These are phyloP conservation scores for Aphodius granarius DNA, from an alignment of 2,888 invertebrate genomes.

Conservation along the genomic window DNA sequence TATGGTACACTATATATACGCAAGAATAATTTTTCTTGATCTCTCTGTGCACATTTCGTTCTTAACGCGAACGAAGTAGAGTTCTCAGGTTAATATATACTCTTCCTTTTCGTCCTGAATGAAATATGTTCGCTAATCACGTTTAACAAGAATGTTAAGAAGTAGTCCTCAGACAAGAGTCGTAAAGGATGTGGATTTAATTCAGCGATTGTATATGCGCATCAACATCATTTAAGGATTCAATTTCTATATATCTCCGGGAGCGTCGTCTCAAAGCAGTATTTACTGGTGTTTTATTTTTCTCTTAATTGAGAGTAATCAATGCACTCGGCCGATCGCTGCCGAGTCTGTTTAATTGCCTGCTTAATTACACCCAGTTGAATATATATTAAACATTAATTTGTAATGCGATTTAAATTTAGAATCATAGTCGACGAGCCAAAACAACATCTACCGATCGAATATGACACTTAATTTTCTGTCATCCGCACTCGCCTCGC, in stretches of 20 bases:
- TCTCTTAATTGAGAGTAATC: conserved; percentile 10
- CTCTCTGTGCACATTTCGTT: too few relatives aligned
- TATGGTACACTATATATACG: too few relatives aligned
- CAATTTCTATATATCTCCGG: background rate
- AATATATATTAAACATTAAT: conserved; percentile 18
- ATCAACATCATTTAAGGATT: background rate
- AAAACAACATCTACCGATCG: background rate
- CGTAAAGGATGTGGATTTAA: background rate
- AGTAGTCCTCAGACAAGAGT: background rate
- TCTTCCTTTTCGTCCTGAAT: background rate
- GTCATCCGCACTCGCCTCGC: background rate
- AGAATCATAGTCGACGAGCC: background rate
- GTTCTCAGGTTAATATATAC: too few relatives aligned
- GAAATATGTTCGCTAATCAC: background rate
- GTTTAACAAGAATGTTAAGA: background rate
- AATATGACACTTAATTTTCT: background rate
- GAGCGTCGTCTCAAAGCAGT: background rate
- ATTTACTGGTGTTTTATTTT: background rate
- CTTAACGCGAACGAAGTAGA: too few relatives aligned
- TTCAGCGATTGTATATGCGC: background rate
- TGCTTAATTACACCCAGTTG: conserved; percentile 1
- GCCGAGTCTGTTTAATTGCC: conserved; percentile 1
- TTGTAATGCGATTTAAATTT: conserved; percentile 3
- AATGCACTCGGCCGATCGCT: background rate
- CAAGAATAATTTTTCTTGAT: too few relatives aligned